These are phyloP conservation scores for Dendrocopos noguchii DNA, from an alignment of 2,113 vertebrate species.

Conservation along the genomic window DNA sequence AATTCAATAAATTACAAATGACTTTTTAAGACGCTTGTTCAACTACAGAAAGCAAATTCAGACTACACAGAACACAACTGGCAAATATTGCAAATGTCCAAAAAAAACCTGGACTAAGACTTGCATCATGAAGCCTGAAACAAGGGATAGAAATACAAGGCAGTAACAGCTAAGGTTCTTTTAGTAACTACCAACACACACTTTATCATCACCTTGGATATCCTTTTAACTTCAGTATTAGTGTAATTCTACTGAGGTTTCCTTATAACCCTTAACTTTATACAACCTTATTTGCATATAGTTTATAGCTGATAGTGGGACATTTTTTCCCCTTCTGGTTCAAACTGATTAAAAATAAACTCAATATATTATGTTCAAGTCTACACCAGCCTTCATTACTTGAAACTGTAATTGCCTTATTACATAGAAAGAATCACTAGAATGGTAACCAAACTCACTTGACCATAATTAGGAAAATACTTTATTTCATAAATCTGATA, in stretches of 20 bases:
- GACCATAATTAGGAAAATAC: slow-evolving; percentile 84
- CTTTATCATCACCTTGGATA: slow-evolving; percentile 78
- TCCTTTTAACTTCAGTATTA: slow-evolving; percentile 84
- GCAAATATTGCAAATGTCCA: slow-evolving; percentile 98
- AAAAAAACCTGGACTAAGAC: slow-evolving; percentile 89
- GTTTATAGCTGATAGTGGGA: slow-evolving; percentile 76
- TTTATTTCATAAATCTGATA: slow-evolving; percentile 85
- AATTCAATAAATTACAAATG: slow-evolving; percentile 99
- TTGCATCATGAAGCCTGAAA: slow-evolving; percentile 89
- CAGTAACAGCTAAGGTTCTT: slow-evolving; percentile 87
- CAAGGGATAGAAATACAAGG: slow-evolving; percentile 86
- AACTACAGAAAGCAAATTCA: slow-evolving; percentile 97
- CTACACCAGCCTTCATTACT: slow-evolving; percentile 74
- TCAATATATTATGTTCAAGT: slow-evolving; percentile 74
- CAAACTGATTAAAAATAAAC: slow-evolving; percentile 73
- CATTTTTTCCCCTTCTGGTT: slow-evolving; percentile 66
- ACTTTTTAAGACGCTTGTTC: slow-evolving; percentile 97
- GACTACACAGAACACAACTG: slow-evolving; percentile 99
- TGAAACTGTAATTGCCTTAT: slow-evolving; percentile 81
- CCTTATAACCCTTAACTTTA: slow-evolving; percentile 78
- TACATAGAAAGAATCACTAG: slow-evolving; percentile 81
- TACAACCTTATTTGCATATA: slow-evolving; percentile 76
- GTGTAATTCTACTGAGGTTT: slow-evolving; percentile 83
- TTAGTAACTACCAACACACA: slow-evolving; percentile 90
- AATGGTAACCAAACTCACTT: slow-evolving; percentile 82